Evolutionary conservation across 2,797 vertebrate genomes (phyloP).

Genomic region (Anisognathus igniventris): DNA sequence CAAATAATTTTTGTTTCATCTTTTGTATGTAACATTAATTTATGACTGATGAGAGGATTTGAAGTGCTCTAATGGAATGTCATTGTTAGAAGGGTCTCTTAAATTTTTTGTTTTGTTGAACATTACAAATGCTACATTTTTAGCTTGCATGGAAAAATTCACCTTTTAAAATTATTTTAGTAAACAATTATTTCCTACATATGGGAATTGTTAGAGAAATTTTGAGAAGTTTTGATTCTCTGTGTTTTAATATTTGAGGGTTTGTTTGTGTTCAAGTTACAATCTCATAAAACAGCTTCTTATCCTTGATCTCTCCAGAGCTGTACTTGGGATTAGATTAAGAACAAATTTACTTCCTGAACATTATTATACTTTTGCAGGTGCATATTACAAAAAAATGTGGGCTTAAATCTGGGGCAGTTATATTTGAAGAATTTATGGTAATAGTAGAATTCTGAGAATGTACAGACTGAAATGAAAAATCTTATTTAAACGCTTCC

Average conservation of each 20-base stretch:
- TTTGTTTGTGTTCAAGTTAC: background rate
- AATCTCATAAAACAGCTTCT: background rate
- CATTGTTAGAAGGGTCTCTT: background rate
- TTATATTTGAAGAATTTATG: background rate
- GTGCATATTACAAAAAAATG: background rate
- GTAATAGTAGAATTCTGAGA: background rate
- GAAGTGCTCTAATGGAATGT: background rate
- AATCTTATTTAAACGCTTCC: background rate
- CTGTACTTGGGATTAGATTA: background rate
- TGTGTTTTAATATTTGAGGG: background rate
- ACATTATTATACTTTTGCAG: background rate
- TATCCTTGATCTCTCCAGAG: background rate
- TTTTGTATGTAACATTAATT: background rate
- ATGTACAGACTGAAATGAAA: background rate
- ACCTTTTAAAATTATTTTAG: background rate
- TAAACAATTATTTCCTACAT: background rate
- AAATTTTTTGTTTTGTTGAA: background rate
- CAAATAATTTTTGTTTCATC: background rate
- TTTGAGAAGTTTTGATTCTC: background rate
- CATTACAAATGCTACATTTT: background rate
- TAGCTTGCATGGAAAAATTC: background rate
- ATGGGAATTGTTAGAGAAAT: background rate
- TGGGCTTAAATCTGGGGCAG: background rate
- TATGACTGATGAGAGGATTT: background rate
- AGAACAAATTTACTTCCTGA: background rate